Evolutionary conservation across 2,113 vertebrate species (phyloP), one percentile per base, ranked within the genome.

Genomic region (Saccopteryx bilineata): DNA sequence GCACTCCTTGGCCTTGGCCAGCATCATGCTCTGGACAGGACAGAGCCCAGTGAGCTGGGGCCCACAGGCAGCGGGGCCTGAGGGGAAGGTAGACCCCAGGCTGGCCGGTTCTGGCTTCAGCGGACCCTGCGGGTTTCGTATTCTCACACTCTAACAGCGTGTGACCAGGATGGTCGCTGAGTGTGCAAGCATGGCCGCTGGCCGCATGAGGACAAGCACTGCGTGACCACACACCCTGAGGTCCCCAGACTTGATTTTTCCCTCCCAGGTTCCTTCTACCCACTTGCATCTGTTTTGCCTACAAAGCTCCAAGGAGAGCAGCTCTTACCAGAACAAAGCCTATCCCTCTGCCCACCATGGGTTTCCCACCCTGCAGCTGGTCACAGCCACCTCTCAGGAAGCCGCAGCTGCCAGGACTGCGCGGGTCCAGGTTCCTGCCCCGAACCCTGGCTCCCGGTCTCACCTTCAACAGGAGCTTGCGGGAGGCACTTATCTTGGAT

Each of bases 401-500:
- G 31, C 63, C 79, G 3, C 39, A 39, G 39, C 39, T 39, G 39
- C 39, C 39, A 39, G 39, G 39, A 39, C 39, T 39, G 39, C 39
- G 39, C 39, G 39, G 39, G 39, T 39, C 39, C 39, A 39, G 39
- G 39, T 39, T 39, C 46, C 9, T 21, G 21, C 11, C 39, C 23
- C 2, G 2, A 4, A 6, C 14, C 60, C 39, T 28, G 26, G 74
- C 28, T 31, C 50, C 5, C 19, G 19, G 1, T 8, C 92, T 96
- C 63, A 98, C 97, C 97, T 98, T 98, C 78, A 99, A 98, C 98
- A 99, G 63, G 91, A 99, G 99, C 94, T 99, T 99, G 95, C 99
- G 99, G 19, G 99, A 99, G 63, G 99, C 99, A 31, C 99, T 99
- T 97, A 99, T 99, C 98, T 99, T 99, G 97, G 99, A 98, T 98